phyloP scores from a whole-genome alignment of 1,140 invertebrate species.

The Lucilia sericata region DNA sequence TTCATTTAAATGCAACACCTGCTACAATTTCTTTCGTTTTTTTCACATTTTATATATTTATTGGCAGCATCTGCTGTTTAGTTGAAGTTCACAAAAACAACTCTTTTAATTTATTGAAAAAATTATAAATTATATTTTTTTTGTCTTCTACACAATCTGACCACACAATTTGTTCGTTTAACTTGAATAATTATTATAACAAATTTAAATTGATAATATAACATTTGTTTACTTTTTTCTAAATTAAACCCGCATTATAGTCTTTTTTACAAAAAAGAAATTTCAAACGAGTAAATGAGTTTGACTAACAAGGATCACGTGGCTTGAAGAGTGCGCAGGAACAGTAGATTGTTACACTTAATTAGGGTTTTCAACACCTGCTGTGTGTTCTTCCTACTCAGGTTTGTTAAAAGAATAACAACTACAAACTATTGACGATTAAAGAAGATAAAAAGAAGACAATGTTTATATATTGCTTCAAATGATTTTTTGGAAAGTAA shows the following conservation, averaged over 20 bases:
- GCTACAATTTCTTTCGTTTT: background rate
- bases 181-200: background rate
- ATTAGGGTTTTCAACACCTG: conserved; percentile 42
- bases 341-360: conserved; percentile 10
- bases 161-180: background rate
- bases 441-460: too few relatives aligned
- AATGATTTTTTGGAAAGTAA: background rate
- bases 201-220: background rate
- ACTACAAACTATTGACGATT: too few relatives aligned
- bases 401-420: too few relatives aligned
- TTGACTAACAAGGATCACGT: conserved; percentile 14
- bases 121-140: background rate
- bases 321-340: background rate
- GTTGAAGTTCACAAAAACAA: background rate
- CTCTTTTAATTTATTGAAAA: background rate
- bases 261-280: conserved; percentile 9
- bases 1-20: conserved; percentile 16
- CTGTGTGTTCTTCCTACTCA: background rate
- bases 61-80: conserved; percentile 10
- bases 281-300: background rate
- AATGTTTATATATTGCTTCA: too few relatives aligned
- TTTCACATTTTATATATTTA: background rate
- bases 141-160: background rate
- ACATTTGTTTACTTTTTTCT: background rate
- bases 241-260: conserved; percentile 40